Conservation (phyloP, 2,113 vertebrate species). For the Podarcis raffonei region DNA sequence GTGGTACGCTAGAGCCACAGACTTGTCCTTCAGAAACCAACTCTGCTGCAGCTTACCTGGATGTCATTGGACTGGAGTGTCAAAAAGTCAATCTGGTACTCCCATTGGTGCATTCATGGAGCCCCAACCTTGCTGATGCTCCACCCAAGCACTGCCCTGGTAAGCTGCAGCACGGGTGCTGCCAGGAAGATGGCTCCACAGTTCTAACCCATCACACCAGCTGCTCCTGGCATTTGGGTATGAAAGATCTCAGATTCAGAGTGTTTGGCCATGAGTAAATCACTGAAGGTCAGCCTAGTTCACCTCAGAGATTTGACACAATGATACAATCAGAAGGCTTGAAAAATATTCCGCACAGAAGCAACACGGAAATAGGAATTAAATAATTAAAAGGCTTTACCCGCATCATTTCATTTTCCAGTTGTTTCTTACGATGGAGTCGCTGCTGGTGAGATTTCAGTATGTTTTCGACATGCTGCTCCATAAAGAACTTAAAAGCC, state of each 20-base stretch:
- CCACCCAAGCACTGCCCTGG: too few species aligned
- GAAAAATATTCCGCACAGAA: not conserved
- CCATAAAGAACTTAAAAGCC: constrained; percentile 99
- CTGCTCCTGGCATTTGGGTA: not conserved
- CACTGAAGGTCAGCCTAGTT: not conserved
- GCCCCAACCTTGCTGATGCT: too few species aligned
- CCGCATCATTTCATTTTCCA: constrained; percentile 98
- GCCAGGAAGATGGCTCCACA: too few species aligned
- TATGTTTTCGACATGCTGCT: constrained; percentile 97
- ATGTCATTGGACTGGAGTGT: too few species aligned
- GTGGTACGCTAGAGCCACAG: too few species aligned
- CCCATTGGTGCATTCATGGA: too few species aligned
- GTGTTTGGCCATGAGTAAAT: not conserved
- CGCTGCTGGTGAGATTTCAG: constrained; percentile 95
- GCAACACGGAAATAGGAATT: constrained; percentile 14
- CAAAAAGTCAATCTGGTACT: too few species aligned
- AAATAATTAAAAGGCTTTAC: constrained; percentile 75
- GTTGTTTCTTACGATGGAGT: constrained; percentile 93
- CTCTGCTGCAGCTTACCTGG: too few species aligned
- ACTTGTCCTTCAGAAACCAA: too few species aligned
- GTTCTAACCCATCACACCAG: too few species aligned
- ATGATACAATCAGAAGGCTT: not conserved
- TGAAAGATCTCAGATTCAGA: too few species aligned
- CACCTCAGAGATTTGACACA: not conserved
- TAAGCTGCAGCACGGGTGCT: too few species aligned